Conservation (phyloP, 2,113 vertebrate genomes). For the Raja brachyura region DNA sequence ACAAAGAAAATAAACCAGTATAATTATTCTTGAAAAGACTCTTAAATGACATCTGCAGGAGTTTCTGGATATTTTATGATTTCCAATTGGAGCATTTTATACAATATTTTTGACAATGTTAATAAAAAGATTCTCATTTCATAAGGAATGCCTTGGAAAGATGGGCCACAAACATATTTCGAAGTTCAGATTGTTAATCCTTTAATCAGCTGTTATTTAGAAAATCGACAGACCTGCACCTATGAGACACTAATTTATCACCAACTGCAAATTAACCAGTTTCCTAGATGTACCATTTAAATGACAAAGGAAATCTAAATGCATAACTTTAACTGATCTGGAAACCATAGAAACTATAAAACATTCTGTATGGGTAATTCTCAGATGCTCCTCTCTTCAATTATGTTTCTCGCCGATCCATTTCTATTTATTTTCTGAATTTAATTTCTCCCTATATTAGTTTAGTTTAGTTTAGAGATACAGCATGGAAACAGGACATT, state of each 20-base stretch:
- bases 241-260: conserved; percentile 29
- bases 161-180: background rate
- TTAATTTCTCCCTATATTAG: background rate
- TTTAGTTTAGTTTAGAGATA: no score
- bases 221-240: conserved; percentile 18
- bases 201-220: background rate
- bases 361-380: background rate
- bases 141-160: background rate
- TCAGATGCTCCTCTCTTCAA: background rate
- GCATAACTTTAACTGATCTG: background rate
- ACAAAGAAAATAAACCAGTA: background rate
- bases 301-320: conserved; percentile 28
- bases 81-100: background rate
- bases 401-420: background rate
- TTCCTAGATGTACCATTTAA: conserved; percentile 21
- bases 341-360: conserved; percentile 21
- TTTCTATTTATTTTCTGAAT: background rate
- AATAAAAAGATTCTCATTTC: background rate
- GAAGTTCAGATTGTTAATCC: background rate
- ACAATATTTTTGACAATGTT: background rate
- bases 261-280: conserved; percentile 20
- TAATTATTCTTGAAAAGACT: background rate
- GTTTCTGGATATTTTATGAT: background rate
- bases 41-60: background rate
- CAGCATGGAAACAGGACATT: no score